Percentiles rank a stretch among this genome's conserved stretches.
Evolutionary conservation across 2,888 invertebrate genomes (phyloP).

Genomic region (Hermaeophaga mercurialis): DNA sequence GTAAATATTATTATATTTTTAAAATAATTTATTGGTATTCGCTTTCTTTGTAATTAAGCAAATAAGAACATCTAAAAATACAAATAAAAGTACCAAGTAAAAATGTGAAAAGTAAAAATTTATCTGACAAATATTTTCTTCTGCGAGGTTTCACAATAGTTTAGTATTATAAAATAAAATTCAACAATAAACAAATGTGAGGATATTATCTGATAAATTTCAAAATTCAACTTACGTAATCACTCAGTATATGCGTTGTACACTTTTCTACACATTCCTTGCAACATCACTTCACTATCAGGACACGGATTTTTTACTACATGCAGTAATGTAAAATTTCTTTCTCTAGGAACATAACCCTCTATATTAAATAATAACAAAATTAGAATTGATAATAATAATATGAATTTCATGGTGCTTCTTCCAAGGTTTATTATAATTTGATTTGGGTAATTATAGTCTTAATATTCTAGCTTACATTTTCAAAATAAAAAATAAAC

Average conservation of each 20-base stretch:
- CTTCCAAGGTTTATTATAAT: not conserved
- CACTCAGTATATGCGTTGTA: conserved; percentile 17
- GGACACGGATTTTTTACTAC: conserved; percentile 9
- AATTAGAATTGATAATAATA: not conserved
- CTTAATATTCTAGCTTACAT: not conserved
- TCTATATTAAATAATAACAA: not conserved
- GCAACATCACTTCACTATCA: conserved; percentile 7
- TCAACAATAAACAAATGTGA: too few species aligned
- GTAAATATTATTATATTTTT: too few species aligned
- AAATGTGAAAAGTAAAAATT: too few species aligned
- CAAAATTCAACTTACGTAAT: conserved; percentile 8
- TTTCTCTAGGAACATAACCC: conserved; percentile 10
- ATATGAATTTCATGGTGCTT: conserved; percentile 7
- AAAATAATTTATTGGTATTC: too few species aligned
- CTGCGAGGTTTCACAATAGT: too few species aligned
- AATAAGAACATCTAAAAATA: too few species aligned
- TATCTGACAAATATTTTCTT: too few species aligned
- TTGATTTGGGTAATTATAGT: conserved; percentile 1
- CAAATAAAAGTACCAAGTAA: too few species aligned
- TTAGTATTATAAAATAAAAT: too few species aligned
- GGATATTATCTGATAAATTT: not conserved
- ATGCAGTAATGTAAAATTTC: conserved; percentile 22
- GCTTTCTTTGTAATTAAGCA: too few species aligned
- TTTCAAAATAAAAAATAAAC: not conserved
- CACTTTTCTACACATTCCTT: conserved; percentile 22